A percentile compares a stretch with the other conserved stretches of the same genome.
Evolutionary conservation across 1,140 invertebrate genomes (phyloP).

Genomic region (Drosophila repleta): DNA sequence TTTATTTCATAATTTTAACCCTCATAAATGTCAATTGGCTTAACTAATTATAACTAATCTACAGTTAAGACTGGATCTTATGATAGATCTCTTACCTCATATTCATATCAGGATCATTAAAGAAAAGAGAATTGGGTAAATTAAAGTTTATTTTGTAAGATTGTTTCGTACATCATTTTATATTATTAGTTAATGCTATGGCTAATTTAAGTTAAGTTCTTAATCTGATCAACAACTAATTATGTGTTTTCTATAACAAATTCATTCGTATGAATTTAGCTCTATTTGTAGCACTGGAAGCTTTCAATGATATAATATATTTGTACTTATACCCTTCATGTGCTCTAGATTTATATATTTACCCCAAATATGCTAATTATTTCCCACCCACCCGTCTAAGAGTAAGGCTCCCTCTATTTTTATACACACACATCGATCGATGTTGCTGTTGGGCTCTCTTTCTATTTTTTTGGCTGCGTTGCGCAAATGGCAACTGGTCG

Average conservation of each 20-base stretch:
- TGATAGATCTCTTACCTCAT: too few species aligned
- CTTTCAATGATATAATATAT: neutral
- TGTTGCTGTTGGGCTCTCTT: constrained; percentile 37
- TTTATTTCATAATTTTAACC: too few species aligned
- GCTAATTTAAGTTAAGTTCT: neutral
- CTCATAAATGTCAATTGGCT: too few species aligned
- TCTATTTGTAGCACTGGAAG: neutral
- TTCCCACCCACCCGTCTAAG: constrained; percentile 37
- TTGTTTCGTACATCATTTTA: too few species aligned
- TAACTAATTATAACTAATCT: too few species aligned
- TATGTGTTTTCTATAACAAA: neutral
- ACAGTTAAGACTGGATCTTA: too few species aligned
- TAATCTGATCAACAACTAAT: neutral
- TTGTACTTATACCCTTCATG: constrained; percentile 14
- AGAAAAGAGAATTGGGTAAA: too few species aligned
- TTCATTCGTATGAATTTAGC: neutral
- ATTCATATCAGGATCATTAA: too few species aligned
- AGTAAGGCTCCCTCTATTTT: constrained; percentile 50
- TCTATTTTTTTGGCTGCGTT: constrained; percentile 60
- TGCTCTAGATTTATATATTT: constrained; percentile 23
- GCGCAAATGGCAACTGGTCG: constrained; percentile 74
- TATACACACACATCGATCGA: constrained; percentile 54
- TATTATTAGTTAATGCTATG: too few species aligned
- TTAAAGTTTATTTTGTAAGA: too few species aligned
- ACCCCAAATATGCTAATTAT: constrained; percentile 36